Percentiles rank a stretch among this genome's conserved stretches.
Evolutionary conservation across 1,140 invertebrate genomes (phyloP).

Genomic region (Plodia interpunctella): DNA sequence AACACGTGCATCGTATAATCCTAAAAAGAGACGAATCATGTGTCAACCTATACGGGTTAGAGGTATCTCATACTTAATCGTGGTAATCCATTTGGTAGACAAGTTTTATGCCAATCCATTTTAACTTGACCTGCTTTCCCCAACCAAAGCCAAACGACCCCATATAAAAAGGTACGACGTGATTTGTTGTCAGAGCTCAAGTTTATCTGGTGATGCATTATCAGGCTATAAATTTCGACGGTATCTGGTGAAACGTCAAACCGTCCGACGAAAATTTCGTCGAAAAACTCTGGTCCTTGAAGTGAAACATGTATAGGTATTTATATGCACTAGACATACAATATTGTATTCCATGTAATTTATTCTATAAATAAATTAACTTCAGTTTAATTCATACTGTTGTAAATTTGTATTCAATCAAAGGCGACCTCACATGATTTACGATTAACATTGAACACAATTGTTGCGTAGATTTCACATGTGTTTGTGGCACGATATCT

Average conservation of each 20-base stretch:
- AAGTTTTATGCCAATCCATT: conserved; percentile 52
- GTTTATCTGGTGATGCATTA: conserved; percentile 50
- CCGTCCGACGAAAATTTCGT: conserved; percentile 43
- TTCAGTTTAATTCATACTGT: no score
- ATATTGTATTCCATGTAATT: no score
- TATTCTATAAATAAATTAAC: no score
- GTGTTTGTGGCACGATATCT: no score
- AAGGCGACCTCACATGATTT: no score
- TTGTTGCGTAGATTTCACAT: no score
- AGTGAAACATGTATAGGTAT: conserved; percentile 8
- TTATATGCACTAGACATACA: no score
- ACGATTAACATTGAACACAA: no score
- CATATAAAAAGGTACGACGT: conserved; percentile 13
- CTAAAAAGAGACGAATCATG: conserved; percentile 43
- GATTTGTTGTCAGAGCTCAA: conserved; percentile 41
- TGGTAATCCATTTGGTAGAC: conserved; percentile 68
- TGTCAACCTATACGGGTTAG: conserved; percentile 58
- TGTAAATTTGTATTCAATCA: no score
- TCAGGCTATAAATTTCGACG: conserved; percentile 67
- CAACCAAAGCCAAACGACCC: conserved; percentile 12
- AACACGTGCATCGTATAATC: conserved; percentile 12
- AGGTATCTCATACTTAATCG: conserved; percentile 63
- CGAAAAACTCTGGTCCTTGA: conserved; percentile 21
- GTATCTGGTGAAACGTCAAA: conserved; percentile 57
- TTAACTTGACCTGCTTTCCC: conserved; percentile 33